Evolutionary conservation across 2,113 vertebrate genomes (phyloP).

Genomic region (Plestiodon gilberti): DNA sequence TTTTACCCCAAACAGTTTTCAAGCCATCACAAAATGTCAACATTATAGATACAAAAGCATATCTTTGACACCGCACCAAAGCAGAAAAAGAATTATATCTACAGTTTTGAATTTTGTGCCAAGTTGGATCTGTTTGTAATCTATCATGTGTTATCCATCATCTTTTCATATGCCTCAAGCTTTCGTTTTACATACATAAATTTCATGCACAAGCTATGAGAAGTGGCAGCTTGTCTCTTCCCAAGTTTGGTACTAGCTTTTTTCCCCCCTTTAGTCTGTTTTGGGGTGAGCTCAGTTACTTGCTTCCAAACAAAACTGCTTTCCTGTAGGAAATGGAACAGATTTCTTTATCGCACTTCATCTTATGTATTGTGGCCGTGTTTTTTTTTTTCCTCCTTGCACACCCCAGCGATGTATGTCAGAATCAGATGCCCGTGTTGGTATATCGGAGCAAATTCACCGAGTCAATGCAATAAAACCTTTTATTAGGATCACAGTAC

Average conservation of each 20-base stretch:
- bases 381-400: neutral
- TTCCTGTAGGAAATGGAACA: neutral
- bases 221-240: neutral
- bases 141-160: slow-evolving; percentile 12
- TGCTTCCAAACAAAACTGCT: neutral
- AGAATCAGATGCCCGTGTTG: neutral
- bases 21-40: slow-evolving; percentile 13
- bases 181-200: neutral
- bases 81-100: neutral
- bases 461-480: neutral
- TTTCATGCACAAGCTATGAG: neutral
- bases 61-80: neutral
- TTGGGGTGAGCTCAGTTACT: neutral
- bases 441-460: neutral
- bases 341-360: neutral
- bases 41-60: neutral
- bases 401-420: neutral
- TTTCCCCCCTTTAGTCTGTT: neutral
- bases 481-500: neutral
- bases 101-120: neutral
- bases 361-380: neutral
- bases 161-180: neutral
- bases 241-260: neutral
- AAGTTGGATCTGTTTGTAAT: slow-evolving; percentile 10
- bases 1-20: neutral